These are phyloP conservation scores for Melanostigma gelatinosum DNA, from an alignment of 2,113 vertebrate genomes.

Conservation along the genomic window DNA sequence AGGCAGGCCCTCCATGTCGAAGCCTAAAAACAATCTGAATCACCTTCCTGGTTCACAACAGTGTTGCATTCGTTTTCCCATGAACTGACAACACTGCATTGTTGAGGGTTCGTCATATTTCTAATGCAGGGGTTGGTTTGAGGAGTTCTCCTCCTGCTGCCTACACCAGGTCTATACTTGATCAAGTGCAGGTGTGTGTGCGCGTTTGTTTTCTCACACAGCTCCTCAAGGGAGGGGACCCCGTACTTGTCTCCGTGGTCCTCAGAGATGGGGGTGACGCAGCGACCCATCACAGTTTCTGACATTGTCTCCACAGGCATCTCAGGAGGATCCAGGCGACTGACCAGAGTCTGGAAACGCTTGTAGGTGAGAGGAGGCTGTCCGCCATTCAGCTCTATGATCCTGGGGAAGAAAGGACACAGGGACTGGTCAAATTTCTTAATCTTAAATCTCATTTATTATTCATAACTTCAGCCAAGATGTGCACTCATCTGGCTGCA, in stretches of 20 bases:
- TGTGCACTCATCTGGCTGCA: too few species aligned
- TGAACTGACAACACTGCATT: too few species aligned
- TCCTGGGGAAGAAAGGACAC: conserved; percentile 56
- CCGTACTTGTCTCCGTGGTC: conserved; percentile 85
- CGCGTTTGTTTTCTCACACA: conserved; percentile 72
- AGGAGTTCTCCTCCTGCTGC: neutral
- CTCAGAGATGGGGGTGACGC: conserved; percentile 79
- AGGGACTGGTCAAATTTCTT: neutral
- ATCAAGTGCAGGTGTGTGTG: neutral
- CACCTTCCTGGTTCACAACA: neutral
- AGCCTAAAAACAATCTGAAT: conserved; percentile 66
- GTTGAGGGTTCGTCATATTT: neutral
- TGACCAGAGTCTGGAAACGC: conserved; percentile 85
- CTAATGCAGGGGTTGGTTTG: neutral
- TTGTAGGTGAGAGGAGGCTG: conserved; percentile 86
- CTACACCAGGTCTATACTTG: neutral
- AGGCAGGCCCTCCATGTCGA: conserved; percentile 81
- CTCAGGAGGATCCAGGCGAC: conserved; percentile 82
- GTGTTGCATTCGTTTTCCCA: too few species aligned
- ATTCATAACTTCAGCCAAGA: too few species aligned
- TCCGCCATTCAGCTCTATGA: conserved; percentile 82
- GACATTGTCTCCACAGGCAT: conserved; percentile 80
- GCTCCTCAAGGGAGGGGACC: conserved; percentile 84
- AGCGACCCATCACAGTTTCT: conserved; percentile 76
- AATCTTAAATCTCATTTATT: neutral